phyloP scores from a whole-genome alignment of 2,888 invertebrate species.

The Lepeophtheirus nordmannii region DNA sequence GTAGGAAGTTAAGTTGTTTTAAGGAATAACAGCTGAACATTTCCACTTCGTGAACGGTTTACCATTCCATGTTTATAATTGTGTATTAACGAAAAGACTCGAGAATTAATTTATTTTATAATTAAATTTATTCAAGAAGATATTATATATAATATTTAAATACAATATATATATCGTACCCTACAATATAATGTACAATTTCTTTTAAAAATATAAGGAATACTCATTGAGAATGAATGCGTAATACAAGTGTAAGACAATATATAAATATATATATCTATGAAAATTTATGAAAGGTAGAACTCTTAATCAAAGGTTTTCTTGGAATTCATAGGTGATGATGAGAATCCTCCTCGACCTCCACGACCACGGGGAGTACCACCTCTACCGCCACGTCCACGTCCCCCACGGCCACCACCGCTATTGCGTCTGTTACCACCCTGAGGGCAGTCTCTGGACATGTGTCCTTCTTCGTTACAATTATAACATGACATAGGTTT shows the following conservation, averaged over 20 bases:
- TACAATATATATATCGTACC: not conserved
- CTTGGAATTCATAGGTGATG: not conserved
- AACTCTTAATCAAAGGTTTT: not conserved
- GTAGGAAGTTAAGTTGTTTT: no score
- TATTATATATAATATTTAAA: not conserved
- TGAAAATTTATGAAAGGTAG: not conserved
- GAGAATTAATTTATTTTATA: no score
- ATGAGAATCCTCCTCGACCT: constrained; percentile 11
- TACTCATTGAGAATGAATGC: constrained; percentile 2
- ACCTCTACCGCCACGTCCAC: not conserved
- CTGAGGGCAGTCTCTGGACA: constrained; percentile 20
- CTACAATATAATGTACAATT: not conserved
- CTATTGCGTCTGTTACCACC: constrained; percentile 15
- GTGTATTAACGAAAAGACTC: no score
- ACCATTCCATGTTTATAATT: no score
- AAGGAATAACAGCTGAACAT: no score
- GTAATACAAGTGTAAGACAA: not conserved
- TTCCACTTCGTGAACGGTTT: no score
- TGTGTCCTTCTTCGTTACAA: constrained; percentile 23
- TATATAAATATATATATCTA: constrained; percentile 1
- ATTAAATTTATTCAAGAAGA: no score
- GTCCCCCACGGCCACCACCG: constrained; percentile 4
- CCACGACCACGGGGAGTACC: constrained; percentile 18
- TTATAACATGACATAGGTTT: constrained; percentile 15
- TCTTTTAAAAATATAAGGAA: not conserved